Evolutionary conservation across 2,888 invertebrate species (phyloP).

Genomic region (Spodoptera exigua): DNA sequence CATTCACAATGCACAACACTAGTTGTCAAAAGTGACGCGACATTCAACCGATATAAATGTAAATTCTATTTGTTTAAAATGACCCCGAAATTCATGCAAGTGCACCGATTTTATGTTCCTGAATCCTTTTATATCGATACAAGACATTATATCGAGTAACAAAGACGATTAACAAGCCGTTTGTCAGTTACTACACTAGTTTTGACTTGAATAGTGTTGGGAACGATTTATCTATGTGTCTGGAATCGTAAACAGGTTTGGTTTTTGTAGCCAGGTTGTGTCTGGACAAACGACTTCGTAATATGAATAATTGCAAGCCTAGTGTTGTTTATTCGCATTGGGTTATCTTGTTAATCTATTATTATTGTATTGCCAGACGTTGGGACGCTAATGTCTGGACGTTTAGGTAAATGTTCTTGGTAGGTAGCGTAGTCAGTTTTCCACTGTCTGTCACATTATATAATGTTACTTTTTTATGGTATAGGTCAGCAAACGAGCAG

Average conservation of each 20-base stretch:
- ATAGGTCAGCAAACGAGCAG: no score
- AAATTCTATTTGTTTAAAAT: constrained; percentile 48
- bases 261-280: constrained; percentile 50
- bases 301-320: constrained; percentile 44
- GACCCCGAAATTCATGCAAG: constrained; percentile 65
- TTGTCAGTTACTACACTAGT: constrained; percentile 73
- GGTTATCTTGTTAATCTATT: constrained; percentile 35
- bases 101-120: constrained; percentile 55
- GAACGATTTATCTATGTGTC: constrained; percentile 69
- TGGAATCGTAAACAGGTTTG: constrained; percentile 65
- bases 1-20: constrained; percentile 24
- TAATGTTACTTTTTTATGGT: no score
- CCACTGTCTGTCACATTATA: no score
- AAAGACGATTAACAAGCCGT: constrained; percentile 84
- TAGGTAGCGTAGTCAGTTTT: no score
- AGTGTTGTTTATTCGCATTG: constrained; percentile 37
- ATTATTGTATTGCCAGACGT: constrained; percentile 1
- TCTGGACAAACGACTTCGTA: constrained; percentile 38
- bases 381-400: constrained; percentile 2
- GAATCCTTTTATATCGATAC: constrained; percentile 78
- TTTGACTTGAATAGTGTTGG: constrained; percentile 65
- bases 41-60: constrained; percentile 60
- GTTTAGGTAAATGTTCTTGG: neutral
- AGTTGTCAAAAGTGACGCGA: constrained; percentile 36
- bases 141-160: constrained; percentile 73